Base-by-base conservation (phyloP, 2,888 invertebrate species). In the Cerastoderma edule region DNA sequence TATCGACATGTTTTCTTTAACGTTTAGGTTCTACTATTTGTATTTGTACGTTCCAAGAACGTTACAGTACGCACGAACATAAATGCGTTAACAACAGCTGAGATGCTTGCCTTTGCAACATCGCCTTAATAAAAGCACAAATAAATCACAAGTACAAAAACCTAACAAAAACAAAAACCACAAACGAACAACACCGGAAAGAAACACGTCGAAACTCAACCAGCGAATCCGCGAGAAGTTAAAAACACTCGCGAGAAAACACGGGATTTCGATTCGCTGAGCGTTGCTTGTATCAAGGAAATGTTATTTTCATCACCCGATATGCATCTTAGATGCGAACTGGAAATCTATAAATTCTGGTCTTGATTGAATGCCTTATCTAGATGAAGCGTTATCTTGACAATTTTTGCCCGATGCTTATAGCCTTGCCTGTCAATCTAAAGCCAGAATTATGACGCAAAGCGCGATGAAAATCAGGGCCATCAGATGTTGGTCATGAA, bases 231-330 rank as follows among this genome's bases (percentile, higher is more conserved):
- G 54, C 19, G 24, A 27, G 54, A 27, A 24, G 27, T 54, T 57
- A 60, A 33, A 57, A 57, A 33, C 32, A 16, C 35, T 19, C 24
- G 30, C 19, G 60, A 60, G 39, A 60, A 32, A n/a, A 53, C 39
- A 39, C 60, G 60, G 39, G 33, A 60, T 60, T 35, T 60, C 69
- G 44, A 50, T 69, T 46, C 60, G 30, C 27, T 22, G 68, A n/a
- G 60, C 67, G 75, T 73, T 75, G 73, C n/a, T n/a, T n/a, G n/a
- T n/a, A n/a, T 75, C 73, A 67, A 75, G 79, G 75, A 75, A 79
- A 72, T 75, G 79, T 66, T 79, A 75, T 75, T 75, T 73, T 75
- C 79, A 75, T 79, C 73, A 73, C 72, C 46, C 54, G 79, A 79
- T 79, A 39, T 28, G 35, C 73, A 79, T 79, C 79, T 64, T 16